phyloP scores from a whole-genome alignment of 2,113 vertebrate species.

The Gorsachius goisagi region DNA sequence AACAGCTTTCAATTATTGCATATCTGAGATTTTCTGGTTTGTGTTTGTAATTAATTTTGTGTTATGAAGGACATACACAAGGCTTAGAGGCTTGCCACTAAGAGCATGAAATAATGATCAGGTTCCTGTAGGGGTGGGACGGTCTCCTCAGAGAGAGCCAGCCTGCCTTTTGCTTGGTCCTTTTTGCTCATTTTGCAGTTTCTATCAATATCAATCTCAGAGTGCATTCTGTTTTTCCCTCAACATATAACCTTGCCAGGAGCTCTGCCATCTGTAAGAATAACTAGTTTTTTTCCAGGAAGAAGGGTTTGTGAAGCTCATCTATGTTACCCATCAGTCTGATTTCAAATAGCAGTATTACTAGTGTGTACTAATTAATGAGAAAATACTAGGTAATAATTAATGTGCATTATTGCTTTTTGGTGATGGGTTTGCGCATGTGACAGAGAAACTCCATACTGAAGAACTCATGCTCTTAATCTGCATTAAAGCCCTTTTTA shows the following conservation, averaged over 20 bases:
- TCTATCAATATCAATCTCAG: constrained; percentile 36
- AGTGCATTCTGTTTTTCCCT: background rate
- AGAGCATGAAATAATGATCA: constrained; percentile 57
- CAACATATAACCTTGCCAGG: background rate
- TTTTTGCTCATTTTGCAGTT: constrained; percentile 36
- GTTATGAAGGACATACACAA: background rate
- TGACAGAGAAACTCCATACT: background rate
- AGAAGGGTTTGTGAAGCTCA: background rate
- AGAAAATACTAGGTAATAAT: background rate
- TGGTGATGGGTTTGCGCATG: background rate
- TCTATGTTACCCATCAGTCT: background rate
- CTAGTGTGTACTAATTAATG: background rate
- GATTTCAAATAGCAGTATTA: background rate
- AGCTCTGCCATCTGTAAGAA: background rate
- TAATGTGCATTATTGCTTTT: background rate
- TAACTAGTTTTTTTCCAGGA: background rate
- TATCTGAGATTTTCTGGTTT: background rate
- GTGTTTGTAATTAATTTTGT: background rate
- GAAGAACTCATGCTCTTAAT: background rate
- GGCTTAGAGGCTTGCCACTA: constrained; percentile 24
- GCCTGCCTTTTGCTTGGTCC: constrained; percentile 21
- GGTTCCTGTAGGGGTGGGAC: constrained; percentile 31
- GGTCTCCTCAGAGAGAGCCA: constrained; percentile 28
- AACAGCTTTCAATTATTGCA: background rate
- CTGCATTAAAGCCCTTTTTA: background rate